Conservation (phyloP, 2,888 invertebrate species). For the Coecobrya sp. region DNA sequence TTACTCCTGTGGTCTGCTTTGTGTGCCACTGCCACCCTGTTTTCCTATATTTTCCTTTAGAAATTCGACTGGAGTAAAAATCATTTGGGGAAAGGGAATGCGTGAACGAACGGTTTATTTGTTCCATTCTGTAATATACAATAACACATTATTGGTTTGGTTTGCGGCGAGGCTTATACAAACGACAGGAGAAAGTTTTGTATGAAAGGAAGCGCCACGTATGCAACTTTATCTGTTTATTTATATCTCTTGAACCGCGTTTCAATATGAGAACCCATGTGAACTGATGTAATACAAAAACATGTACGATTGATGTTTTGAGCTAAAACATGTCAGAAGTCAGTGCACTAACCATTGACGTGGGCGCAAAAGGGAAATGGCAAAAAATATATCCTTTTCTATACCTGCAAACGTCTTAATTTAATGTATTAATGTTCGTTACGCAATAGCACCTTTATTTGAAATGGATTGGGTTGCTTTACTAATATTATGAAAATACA, state of each 20-base stretch:
- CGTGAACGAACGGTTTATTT: constrained; percentile 75
- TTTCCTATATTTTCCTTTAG: constrained; percentile 43
- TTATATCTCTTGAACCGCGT: background rate
- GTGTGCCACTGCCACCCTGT: constrained; percentile 29
- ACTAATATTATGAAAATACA: too few relatives aligned
- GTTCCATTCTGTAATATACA: constrained; percentile 46
- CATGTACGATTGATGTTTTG: background rate
- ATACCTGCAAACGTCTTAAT: background rate
- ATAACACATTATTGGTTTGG: constrained; percentile 58
- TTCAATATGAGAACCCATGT: background rate
- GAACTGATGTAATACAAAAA: background rate
- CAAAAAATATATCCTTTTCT: background rate
- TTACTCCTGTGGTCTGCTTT: constrained; percentile 64
- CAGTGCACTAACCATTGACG: too few relatives aligned
- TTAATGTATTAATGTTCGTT: background rate
- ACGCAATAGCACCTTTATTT: background rate
- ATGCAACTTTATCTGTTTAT: constrained; percentile 44
- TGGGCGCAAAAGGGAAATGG: background rate
- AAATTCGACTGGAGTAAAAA: constrained; percentile 40
- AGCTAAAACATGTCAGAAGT: background rate
- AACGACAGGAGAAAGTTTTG: constrained; percentile 27
- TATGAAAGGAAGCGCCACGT: constrained; percentile 29
- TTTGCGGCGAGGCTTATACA: constrained; percentile 21
- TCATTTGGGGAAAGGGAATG: constrained; percentile 70
- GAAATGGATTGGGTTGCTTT: too few relatives aligned